phyloP scores from a whole-genome alignment of 2,888 invertebrate species.

The Palloptera scutellata region DNA sequence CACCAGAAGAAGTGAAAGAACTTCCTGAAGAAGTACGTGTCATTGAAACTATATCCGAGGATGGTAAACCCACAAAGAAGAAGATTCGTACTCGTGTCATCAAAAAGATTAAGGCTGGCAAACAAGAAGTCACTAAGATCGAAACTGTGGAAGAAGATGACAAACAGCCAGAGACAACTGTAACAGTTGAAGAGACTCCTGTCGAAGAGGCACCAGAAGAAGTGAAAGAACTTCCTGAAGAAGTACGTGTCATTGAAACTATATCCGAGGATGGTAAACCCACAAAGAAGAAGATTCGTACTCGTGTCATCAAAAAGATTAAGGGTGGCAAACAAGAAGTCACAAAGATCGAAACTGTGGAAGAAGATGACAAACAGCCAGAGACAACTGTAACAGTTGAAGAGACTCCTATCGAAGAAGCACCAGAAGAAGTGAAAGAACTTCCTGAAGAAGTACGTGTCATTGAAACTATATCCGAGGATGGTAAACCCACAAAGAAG shows the following conservation, averaged over 20 bases:
- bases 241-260: slow-evolving; percentile 60
- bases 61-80: slow-evolving; percentile 47
- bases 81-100: slow-evolving; percentile 34
- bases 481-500: slow-evolving; percentile 53
- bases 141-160: slow-evolving; percentile 61
- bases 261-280: slow-evolving; percentile 60
- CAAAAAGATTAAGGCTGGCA: slow-evolving; percentile 42
- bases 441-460: slow-evolving; percentile 46
- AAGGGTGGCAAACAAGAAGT: slow-evolving; percentile 46
- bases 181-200: slow-evolving; percentile 60
- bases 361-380: slow-evolving; percentile 52
- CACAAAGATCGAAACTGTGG: slow-evolving; percentile 54
- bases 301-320: slow-evolving; percentile 51
- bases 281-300: slow-evolving; percentile 57
- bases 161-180: slow-evolving; percentile 55
- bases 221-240: slow-evolving; percentile 41
- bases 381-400: slow-evolving; percentile 57
- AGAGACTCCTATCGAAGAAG: slow-evolving; percentile 59
- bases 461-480: slow-evolving; percentile 48
- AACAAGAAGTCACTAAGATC: slow-evolving; percentile 54
- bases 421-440: slow-evolving; percentile 47
- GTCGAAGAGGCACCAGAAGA: slow-evolving; percentile 54
- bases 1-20: slow-evolving; percentile 30
- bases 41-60: slow-evolving; percentile 48
- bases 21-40: slow-evolving; percentile 42